Evolutionary conservation across 2,113 vertebrate genomes (phyloP), one percentile per base, ranked within the genome.

Genomic region (Calyptomena viridis): DNA sequence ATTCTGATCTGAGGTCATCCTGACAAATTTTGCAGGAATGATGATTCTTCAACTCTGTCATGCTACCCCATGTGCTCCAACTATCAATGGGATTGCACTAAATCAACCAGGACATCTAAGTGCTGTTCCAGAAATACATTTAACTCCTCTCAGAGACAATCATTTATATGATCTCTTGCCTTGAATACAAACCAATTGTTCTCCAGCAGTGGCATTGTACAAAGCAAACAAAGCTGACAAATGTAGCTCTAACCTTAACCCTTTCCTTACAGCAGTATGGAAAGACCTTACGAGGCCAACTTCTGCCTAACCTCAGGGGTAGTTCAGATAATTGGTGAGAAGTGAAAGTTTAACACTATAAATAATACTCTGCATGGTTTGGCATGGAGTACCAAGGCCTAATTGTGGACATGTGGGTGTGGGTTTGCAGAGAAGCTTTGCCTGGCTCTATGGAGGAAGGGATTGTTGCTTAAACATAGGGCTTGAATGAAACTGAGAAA

Each of bases 21-120:
- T 96, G 95, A 97, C 97, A 96, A 96, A 94, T 91, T 95, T 87
- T 95, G 91, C 82, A 86, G 94, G 81, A 94, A 90, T 75, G 86
- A 93, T 87, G 83, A 87, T 94, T 82, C 86, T 93, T 94, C 89
- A 83, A 84, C 89, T 69, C 90, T 96, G 90, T 94, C 93, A 58
- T 87, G 79, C 64, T 96, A 33, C 84, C 53, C 73, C 7, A 9
- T 64, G 68, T 7, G 8, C 81, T 96, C 69, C 81, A 93, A 0
- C 56, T 95, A 52, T 96, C 94, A 94, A 96, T 96, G 91, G 75
- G 93, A 81, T 84, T 87, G 83, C 88, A 91, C 74, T 97, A 95
- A 97, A 97, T 97, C 97, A 97, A 28, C 71, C 13, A 67, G 75
- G 59, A 96, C 52, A 46, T 78, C 56, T 8, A 52, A 83, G 19